Base-by-base conservation (phyloP, 2,888 invertebrate species). In the Gisinianus flammeolus region DNA sequence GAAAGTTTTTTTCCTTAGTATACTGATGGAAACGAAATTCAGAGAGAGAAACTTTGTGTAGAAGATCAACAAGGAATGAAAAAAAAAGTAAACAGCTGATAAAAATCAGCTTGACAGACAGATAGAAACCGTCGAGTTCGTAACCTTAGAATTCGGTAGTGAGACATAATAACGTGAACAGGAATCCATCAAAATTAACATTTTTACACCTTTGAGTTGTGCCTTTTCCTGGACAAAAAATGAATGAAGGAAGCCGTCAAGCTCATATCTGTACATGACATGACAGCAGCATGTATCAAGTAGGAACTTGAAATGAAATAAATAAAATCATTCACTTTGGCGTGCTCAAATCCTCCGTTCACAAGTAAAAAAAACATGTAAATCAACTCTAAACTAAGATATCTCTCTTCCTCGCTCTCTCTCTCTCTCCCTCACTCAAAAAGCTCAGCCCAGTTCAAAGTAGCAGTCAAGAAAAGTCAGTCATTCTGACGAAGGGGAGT, bases 181-280 rank as follows among this genome's bases (percentile, higher is more conserved):
- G 72, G 58, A 72, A 72, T 72, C 72, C 56, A 72, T 72, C 54
- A 72, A 72, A 72, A 31, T 72, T 56, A 72, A 54, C 26, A 72
- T 72, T 72, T 72, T 72, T 72, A 72, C 72, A 72, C 72, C 72
- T 70, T 24, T 70, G 35, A 70, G 28, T 52, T 44, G n/a, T 44
- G 24, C 70, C 70, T 70, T 70, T 70, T 70, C 70, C 52, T 72
- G 31, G 58, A 58, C 30, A 58, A 33, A 58, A 72, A 72, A 72
- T 72, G 67, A 67, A 72, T 72, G 72, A 72, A 72, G 72, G 72
- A 72, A 28, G 72, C 72, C 72, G 72, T 72, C 72, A 72, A 70
- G 52, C 28, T 70, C 16, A 44, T 58, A 72, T 72, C 72, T 58
- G 35, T 30, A 56, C 33, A 56, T 72, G 72, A 72, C 72, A 72